phyloP scores from a whole-genome alignment of 2,113 vertebrate genomes.

The Cinclus cinclus region DNA sequence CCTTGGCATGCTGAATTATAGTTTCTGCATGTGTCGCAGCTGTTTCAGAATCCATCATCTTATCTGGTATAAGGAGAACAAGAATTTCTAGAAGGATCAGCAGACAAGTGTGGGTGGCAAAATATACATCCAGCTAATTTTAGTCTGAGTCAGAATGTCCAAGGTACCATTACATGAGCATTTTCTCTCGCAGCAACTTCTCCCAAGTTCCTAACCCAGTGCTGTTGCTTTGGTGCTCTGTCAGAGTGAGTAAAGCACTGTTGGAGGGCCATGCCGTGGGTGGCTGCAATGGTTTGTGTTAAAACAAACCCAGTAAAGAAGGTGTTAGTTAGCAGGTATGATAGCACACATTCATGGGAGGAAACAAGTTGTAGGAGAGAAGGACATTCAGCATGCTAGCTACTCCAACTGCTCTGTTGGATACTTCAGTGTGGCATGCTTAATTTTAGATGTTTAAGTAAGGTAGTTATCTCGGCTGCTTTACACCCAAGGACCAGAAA shows the following conservation, averaged over 20 bases:
- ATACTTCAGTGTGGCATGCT: not conserved
- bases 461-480: not conserved
- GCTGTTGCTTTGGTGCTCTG: not conserved
- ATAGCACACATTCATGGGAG: rapidly evolving
- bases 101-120: not conserved
- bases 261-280: not conserved
- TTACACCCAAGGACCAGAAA: not conserved
- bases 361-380: not conserved
- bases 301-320: not conserved
- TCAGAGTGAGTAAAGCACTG: not conserved
- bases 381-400: not conserved
- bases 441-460: not conserved
- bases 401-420: not conserved
- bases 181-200: not conserved
- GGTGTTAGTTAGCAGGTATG: not conserved
- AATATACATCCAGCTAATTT: not conserved
- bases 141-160: not conserved
- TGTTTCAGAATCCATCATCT: not conserved
- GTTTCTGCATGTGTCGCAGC: not conserved
- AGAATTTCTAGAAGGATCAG: not conserved
- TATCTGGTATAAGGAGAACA: not conserved
- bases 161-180: not conserved
- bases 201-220: not conserved
- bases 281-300: not conserved
- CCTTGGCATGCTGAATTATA: not conserved